These are phyloP conservation scores for Neosalanx taihuensis DNA, from an alignment of 2,797 vertebrate species.

Conservation along the genomic window DNA sequence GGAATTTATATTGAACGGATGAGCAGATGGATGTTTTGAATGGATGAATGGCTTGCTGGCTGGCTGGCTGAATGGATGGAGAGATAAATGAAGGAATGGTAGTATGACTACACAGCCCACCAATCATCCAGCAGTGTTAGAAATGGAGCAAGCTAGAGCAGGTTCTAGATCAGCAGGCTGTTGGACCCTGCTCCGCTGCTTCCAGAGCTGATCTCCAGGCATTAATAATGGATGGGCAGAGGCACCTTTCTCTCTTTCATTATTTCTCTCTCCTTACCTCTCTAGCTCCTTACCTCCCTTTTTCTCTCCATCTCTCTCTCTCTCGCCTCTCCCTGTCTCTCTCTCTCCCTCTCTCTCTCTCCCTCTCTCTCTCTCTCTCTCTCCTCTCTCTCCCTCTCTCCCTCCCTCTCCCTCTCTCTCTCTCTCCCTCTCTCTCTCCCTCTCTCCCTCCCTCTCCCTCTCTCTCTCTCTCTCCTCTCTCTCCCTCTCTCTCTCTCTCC, in stretches of 20 bases:
- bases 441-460: no score
- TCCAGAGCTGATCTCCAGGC: constrained; percentile 21
- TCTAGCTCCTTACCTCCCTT: no score
- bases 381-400: no score
- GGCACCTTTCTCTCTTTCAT: constrained; percentile 12
- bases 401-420: background rate
- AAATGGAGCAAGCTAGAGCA: constrained; percentile 4
- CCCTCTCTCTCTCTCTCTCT: background rate
- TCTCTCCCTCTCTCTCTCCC: background rate
- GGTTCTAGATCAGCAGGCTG: background rate
- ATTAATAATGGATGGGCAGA: constrained; percentile 49
- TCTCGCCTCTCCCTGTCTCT: background rate
- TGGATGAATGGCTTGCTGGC: no score
- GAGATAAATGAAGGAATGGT: background rate
- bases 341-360: background rate
- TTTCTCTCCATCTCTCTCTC: no score
- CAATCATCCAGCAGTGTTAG: background rate
- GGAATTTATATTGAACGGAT: no score
- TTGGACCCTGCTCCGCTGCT: constrained; percentile 6
- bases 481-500: no score
- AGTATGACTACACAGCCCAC: background rate
- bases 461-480: no score
- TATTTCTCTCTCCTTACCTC: no score
- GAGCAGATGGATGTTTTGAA: no score
- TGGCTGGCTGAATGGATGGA: background rate